Evolutionary conservation across 2,797 vertebrate species (phyloP), one percentile per base, ranked within the genome.

Genomic region (Eidolon dupreanum): DNA sequence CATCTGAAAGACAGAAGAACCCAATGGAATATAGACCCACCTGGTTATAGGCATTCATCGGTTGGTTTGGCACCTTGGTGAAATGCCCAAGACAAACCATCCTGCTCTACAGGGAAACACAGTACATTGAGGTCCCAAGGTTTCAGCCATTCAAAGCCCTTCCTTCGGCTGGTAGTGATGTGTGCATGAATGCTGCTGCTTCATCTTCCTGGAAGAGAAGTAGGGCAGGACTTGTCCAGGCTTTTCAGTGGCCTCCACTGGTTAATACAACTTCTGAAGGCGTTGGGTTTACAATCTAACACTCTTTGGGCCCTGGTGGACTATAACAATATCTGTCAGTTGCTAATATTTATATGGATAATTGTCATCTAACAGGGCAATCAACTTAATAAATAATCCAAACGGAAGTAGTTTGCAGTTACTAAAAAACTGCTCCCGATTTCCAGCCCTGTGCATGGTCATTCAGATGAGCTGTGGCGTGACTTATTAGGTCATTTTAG

Each of bases 131-230:
- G 16, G 41, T 61, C n/a, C 71, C 5, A 15, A 9, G 78, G 20
- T 7, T 49, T 57, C 11, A 17, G 77, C 8, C 6, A 16, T 28
- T 9, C 1, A 4, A 38, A 75, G 17, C 28, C 5, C 20, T 38
- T 78, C 4, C 20, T 38, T 83, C 22, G 10, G 19, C n/a, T 5
- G 33, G 20, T 5, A 36, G 38, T 66, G 38, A 10, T 28, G 7
- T 63, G 16, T 16, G 36, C 15, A 0, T 3, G 24, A 12, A 8
- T 0, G 4, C 36, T 0, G 4, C 36, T 33, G 28, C 38, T n/a
- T n/a, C 28, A 38, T 81, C 26, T 36, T 83, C 55, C 82, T 46
- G 22, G 19, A 4, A 43, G 63, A 63, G 38, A 88, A 51, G 36
- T 16, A 61, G 53, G 15, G 36, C 31, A 43, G 15, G 22, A 43